A percentile compares a stretch with the other conserved stretches of the same genome.
These are phyloP conservation scores for Fragum fragum DNA, from an alignment of 2,888 invertebrate species.

Conservation along the genomic window DNA sequence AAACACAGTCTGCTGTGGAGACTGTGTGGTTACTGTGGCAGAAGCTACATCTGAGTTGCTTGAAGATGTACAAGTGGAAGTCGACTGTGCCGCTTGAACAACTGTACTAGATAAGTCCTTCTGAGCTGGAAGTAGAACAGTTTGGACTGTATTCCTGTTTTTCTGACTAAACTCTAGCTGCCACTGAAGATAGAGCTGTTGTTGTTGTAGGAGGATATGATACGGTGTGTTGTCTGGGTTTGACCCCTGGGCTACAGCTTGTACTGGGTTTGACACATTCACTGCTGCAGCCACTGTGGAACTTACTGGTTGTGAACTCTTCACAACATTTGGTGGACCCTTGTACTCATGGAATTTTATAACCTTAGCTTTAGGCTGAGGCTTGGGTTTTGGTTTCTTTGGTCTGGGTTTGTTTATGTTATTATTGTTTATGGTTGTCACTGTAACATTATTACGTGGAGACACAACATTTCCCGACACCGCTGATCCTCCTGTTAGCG, in stretches of 20 bases:
- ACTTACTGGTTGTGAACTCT: constrained; percentile 84
- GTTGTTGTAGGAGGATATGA: constrained; percentile 92
- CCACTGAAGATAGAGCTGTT: constrained; percentile 96
- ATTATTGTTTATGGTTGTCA: constrained; percentile 66
- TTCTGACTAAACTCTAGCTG: constrained; percentile 94
- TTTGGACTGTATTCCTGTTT: constrained; percentile 77
- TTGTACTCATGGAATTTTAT: constrained; percentile 99
- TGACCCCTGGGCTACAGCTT: constrained; percentile 7
- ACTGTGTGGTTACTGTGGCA: constrained; percentile 70
- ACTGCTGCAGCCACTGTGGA: constrained; percentile 47
- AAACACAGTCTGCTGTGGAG: constrained; percentile 65
- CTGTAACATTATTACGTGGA: constrained; percentile 52
- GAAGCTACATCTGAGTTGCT: constrained; percentile 42
- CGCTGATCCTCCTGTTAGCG: constrained; percentile 38
- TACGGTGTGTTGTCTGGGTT: constrained; percentile 75
- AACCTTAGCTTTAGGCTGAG: constrained; percentile 93
- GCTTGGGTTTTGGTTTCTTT: constrained; percentile 94
- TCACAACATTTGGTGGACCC: constrained; percentile 93
- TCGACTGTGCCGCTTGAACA: constrained; percentile 12
- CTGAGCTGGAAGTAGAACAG: constrained; percentile 63
- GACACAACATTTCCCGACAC: constrained; percentile 55
- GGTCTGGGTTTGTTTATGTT: constrained; percentile 75
- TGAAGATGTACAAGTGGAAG: constrained; percentile 31
- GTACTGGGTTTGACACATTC: constrained; percentile 26
- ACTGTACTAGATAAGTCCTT: constrained; percentile 54